phyloP scores from a whole-genome alignment of 2,113 vertebrate genomes.

The Caranx ignobilis region DNA sequence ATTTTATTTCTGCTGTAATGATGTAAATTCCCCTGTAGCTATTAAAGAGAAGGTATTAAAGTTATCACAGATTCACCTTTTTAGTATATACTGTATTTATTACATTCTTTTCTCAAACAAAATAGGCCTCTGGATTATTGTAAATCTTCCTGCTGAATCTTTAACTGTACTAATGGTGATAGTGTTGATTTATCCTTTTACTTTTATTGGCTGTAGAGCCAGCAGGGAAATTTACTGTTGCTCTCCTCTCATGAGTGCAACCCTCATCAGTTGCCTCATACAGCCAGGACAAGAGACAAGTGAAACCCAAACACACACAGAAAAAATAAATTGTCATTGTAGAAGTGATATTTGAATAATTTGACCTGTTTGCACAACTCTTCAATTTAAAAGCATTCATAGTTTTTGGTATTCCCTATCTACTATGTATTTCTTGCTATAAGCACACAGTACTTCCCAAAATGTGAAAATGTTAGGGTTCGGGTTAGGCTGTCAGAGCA shows the following conservation, averaged over 20 bases:
- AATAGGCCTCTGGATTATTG: constrained; percentile 6
- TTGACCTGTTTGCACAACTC: background rate
- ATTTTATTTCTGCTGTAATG: constrained; percentile 10
- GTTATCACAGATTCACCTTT: constrained; percentile 24
- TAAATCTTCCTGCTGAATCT: constrained; percentile 4
- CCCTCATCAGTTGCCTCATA: background rate
- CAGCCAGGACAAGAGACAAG: background rate
- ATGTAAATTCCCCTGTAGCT: constrained; percentile 1
- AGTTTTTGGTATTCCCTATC: no score
- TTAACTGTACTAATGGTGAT: background rate
- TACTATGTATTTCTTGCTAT: background rate
- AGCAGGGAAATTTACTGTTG: constrained; percentile 1
- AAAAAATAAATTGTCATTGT: background rate
- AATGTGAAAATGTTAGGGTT: background rate
- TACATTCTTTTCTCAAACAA: background rate
- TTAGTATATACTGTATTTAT: constrained; percentile 1
- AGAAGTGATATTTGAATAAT: background rate
- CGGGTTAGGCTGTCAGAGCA: no score
- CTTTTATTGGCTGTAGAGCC: background rate
- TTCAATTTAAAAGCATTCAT: background rate
- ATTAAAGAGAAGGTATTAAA: background rate
- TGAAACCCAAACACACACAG: background rate
- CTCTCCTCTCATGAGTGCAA: background rate
- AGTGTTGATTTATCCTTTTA: constrained; percentile 7
- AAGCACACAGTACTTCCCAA: background rate